Evolutionary conservation across 2,888 invertebrate genomes (phyloP).

Genomic region (Ditula angustiorana): DNA sequence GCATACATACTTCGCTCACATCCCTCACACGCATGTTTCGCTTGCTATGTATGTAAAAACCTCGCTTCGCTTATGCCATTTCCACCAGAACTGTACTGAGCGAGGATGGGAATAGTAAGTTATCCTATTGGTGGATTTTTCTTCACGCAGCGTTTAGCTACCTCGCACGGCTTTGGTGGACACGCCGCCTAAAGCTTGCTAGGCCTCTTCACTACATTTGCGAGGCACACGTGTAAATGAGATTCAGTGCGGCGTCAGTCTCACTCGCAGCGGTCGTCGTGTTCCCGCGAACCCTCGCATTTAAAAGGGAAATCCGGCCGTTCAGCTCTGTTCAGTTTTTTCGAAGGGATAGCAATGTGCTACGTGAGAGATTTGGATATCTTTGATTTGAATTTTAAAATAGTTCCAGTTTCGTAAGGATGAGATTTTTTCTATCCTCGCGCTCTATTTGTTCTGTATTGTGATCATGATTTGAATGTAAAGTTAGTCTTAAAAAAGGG

Average conservation of each 20-base stretch:
- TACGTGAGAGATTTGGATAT: slow-evolving; percentile 30
- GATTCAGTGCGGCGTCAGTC: neutral
- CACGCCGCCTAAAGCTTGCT: neutral
- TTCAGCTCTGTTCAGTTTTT: slow-evolving; percentile 30
- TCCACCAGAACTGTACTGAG: no score
- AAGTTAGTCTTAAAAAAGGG: neutral
- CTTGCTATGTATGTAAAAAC: no score
- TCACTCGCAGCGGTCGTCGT: neutral
- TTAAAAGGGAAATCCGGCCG: slow-evolving; percentile 35
- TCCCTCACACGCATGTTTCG: no score
- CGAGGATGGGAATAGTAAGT: no score
- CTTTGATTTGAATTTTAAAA: slow-evolving; percentile 26
- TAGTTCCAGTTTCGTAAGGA: slow-evolving; percentile 7
- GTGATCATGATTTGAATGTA: neutral
- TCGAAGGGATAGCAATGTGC: slow-evolving; percentile 12
- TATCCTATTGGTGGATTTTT: no score
- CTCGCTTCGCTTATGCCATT: no score
- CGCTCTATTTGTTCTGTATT: neutral
- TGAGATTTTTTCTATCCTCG: slow-evolving; percentile 9
- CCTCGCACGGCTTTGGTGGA: neutral
- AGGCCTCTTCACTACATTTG: neutral
- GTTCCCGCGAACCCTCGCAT: slow-evolving; percentile 22
- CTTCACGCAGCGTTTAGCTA: no score
- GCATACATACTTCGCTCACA: no score
- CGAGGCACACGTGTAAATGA: slow-evolving; percentile 8